phyloP scores from a whole-genome alignment of 1,140 invertebrate species.

The Zaprionus davidi region DNA sequence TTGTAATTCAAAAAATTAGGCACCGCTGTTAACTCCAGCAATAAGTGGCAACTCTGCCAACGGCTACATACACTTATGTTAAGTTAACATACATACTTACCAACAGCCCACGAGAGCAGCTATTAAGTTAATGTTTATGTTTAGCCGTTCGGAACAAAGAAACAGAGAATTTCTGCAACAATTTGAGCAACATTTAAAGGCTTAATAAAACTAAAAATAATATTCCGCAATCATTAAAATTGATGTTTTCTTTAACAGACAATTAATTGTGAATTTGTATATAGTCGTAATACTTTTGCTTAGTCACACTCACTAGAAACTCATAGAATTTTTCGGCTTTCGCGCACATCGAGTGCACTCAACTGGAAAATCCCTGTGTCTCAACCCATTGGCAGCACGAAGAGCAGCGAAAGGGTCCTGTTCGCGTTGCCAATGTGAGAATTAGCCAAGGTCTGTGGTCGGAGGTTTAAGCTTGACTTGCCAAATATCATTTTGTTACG shows the following conservation, averaged over 20 bases:
- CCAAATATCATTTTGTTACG: neutral
- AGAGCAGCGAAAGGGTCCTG: neutral
- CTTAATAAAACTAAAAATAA: constrained; percentile 1
- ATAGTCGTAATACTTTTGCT: neutral
- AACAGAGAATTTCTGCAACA: neutral
- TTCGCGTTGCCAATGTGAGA: neutral
- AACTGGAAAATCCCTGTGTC: neutral
- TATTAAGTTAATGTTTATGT: neutral
- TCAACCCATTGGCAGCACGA: neutral
- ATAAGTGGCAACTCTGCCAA: too few relatives aligned
- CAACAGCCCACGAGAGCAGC: neutral
- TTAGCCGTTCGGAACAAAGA: neutral
- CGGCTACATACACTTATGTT: neutral
- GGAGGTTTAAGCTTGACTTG: neutral
- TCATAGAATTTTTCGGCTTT: neutral
- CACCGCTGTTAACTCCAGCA: neutral
- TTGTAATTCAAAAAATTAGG: too few relatives aligned
- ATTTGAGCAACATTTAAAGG: neutral
- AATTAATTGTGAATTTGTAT: constrained; percentile 10
- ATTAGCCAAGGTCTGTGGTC: neutral
- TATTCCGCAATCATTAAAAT: constrained; percentile 3
- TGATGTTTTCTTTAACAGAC: constrained; percentile 5
- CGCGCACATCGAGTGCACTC: neutral
- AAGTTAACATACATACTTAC: neutral
- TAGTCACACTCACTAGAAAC: neutral